Evolutionary conservation across 2,113 vertebrate genomes (phyloP).

Genomic region (Rallus limicola): DNA sequence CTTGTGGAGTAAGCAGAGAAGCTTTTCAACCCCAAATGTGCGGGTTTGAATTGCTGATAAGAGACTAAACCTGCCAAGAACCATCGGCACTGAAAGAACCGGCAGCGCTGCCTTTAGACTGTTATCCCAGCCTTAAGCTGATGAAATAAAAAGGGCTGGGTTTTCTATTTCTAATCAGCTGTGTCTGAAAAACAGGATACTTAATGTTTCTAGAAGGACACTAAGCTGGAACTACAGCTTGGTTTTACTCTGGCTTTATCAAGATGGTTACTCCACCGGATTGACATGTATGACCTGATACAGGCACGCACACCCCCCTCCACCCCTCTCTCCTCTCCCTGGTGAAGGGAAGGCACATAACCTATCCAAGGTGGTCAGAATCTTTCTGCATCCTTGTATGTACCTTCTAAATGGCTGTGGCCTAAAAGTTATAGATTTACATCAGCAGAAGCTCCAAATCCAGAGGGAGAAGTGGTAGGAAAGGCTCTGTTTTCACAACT

Average conservation of each 20-base stretch:
- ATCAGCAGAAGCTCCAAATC: not conserved
- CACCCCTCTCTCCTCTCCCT: not conserved
- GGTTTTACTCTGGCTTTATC: not conserved
- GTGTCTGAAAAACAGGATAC: slow-evolving; percentile 35
- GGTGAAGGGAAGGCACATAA: not conserved
- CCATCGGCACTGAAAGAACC: not conserved
- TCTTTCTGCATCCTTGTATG: not conserved
- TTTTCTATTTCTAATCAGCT: slow-evolving; percentile 28
- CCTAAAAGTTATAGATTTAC: not conserved
- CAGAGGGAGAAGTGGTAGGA: not conserved
- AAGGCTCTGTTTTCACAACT: not conserved
- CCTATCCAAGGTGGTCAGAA: not conserved
- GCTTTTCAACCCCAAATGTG: not conserved
- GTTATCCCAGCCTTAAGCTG: not conserved
- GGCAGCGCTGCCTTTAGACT: not conserved
- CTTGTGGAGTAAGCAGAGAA: not conserved
- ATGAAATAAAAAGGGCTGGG: not conserved
- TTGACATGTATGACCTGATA: not conserved
- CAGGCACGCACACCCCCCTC: not conserved
- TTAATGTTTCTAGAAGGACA: slow-evolving; percentile 17
- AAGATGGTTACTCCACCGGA: not conserved
- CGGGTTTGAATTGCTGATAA: slow-evolving; percentile 7
- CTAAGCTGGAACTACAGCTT: not conserved
- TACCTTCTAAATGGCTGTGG: not conserved
- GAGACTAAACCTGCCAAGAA: not conserved